phyloP scores from a whole-genome alignment of 2,888 invertebrate genomes.

The Caenorhabditis panamensis region DNA sequence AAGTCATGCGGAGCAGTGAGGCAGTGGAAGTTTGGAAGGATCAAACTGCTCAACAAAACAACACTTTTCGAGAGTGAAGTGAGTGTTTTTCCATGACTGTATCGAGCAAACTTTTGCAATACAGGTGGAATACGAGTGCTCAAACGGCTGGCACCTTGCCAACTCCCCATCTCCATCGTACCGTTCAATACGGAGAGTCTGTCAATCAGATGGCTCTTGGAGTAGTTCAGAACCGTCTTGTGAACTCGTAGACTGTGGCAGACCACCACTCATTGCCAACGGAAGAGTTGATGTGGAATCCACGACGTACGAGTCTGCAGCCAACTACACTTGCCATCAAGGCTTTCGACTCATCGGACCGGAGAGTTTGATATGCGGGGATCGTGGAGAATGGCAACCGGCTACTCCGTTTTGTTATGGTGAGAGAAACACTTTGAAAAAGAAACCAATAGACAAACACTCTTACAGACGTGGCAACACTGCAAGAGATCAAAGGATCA shows the following conservation, averaged over 20 bases:
- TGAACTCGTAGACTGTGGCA: constrained; percentile 70
- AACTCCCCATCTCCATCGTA: constrained; percentile 50
- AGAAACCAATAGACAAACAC: too few relatives aligned
- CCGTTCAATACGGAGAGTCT: constrained; percentile 62
- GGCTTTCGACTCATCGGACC: constrained; percentile 75
- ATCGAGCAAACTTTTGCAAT: background rate
- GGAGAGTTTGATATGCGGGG: constrained; percentile 68
- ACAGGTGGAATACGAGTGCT: constrained; percentile 72
- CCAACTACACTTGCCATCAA: constrained; percentile 71
- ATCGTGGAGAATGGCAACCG: constrained; percentile 73
- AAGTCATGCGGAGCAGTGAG: constrained; percentile 59
- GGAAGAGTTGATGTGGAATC: constrained; percentile 64
- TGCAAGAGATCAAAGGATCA: constrained; percentile 71
- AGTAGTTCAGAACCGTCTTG: constrained; percentile 65
- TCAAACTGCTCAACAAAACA: constrained; percentile 64
- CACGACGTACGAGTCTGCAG: constrained; percentile 69
- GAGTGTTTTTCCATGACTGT: background rate
- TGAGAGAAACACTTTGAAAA: constrained; percentile 18
- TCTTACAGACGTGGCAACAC: constrained; percentile 68
- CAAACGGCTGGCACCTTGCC: constrained; percentile 64
- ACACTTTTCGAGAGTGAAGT: constrained; percentile 56
- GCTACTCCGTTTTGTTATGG: constrained; percentile 76
- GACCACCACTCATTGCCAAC: constrained; percentile 69
- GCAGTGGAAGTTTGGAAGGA: constrained; percentile 56
- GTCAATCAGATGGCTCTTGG: constrained; percentile 72